Percentiles rank a stretch among this genome's conserved stretches.
Conservation (phyloP, 2,797 vertebrate species). For the Darevskia nairensis region DNA sequence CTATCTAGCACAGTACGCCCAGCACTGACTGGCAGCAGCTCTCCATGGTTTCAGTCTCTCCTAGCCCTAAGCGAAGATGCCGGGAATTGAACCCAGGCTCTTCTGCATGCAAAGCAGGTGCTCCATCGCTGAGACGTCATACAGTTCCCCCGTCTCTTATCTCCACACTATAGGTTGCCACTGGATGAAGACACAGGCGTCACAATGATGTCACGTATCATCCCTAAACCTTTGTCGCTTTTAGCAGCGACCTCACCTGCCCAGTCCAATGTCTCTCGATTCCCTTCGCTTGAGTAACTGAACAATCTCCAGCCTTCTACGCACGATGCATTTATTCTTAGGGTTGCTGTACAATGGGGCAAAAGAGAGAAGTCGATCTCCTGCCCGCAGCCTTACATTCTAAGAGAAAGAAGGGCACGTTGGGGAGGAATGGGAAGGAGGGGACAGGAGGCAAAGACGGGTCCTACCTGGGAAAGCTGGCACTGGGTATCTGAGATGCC, state of each 20-base stretch:
- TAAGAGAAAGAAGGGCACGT: too few relatives aligned
- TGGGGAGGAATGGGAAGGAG: rapidly evolving
- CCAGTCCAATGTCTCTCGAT: neutral
- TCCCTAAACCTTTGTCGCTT: too few relatives aligned
- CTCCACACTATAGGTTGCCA: neutral
- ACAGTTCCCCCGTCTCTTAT: too few relatives aligned
- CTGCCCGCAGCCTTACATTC: neutral
- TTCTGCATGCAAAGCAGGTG: too few relatives aligned
- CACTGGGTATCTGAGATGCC: too few relatives aligned
- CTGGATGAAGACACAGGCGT: neutral
- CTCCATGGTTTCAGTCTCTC: too few relatives aligned
- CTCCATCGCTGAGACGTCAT: neutral
- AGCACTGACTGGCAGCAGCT: too few relatives aligned
- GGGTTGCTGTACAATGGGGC: neutral
- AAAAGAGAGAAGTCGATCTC: neutral
- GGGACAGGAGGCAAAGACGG: too few relatives aligned
- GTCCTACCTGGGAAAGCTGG: neutral
- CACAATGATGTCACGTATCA: neutral
- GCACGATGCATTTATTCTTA: neutral
- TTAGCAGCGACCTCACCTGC: too few relatives aligned
- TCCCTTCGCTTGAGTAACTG: neutral
- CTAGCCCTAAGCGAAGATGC: too few relatives aligned
- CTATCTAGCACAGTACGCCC: too few relatives aligned
- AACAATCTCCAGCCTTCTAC: neutral
- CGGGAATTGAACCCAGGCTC: too few relatives aligned